These are phyloP conservation scores for zebrafish (Danio rerio) DNA, from an alignment of 2,113 vertebrate genomes.

Conservation along the genomic window DNA sequence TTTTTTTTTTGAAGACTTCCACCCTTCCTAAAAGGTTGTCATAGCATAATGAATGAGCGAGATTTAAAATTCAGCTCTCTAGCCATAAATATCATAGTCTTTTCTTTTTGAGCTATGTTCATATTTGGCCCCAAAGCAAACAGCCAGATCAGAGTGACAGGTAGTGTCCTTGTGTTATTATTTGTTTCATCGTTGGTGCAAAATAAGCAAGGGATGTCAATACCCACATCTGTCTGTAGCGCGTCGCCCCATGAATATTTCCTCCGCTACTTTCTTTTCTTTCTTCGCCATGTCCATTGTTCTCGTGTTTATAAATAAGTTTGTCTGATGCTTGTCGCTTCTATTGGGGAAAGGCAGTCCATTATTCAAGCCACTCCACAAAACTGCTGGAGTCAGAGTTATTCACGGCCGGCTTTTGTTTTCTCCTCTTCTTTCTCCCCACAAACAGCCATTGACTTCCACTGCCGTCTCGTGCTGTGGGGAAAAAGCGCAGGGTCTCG, in stretches of 20 bases:
- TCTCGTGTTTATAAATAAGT: slow-evolving; percentile 38
- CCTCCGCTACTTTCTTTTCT: slow-evolving; percentile 11
- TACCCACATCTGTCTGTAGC: slow-evolving; percentile 25
- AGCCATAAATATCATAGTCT: slow-evolving; percentile 11
- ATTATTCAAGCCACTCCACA: slow-evolving; percentile 31
- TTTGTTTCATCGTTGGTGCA: neutral
- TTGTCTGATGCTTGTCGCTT: slow-evolving; percentile 19
- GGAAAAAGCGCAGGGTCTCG: neutral
- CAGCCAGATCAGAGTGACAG: neutral
- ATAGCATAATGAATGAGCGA: neutral
- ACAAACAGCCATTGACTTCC: slow-evolving; percentile 41
- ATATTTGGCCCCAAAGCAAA: slow-evolving; percentile 11
- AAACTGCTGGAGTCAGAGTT: slow-evolving; percentile 34
- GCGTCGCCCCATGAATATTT: slow-evolving; percentile 11
- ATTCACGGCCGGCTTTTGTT: slow-evolving; percentile 28
- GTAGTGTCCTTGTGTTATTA: slow-evolving; percentile 29
- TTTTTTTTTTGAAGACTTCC: slow-evolving; percentile 1
- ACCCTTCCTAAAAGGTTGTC: neutral
- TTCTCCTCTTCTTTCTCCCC: neutral
- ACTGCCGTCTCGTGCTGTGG: neutral
- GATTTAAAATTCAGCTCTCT: slow-evolving; percentile 15
- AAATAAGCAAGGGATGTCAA: slow-evolving; percentile 35
- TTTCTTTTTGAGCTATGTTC: neutral
- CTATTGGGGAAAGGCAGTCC: slow-evolving; percentile 33
- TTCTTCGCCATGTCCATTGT: neutral